These are phyloP conservation scores for Palaemon carinicauda DNA, from an alignment of 1,140 invertebrate genomes.

Conservation along the genomic window DNA sequence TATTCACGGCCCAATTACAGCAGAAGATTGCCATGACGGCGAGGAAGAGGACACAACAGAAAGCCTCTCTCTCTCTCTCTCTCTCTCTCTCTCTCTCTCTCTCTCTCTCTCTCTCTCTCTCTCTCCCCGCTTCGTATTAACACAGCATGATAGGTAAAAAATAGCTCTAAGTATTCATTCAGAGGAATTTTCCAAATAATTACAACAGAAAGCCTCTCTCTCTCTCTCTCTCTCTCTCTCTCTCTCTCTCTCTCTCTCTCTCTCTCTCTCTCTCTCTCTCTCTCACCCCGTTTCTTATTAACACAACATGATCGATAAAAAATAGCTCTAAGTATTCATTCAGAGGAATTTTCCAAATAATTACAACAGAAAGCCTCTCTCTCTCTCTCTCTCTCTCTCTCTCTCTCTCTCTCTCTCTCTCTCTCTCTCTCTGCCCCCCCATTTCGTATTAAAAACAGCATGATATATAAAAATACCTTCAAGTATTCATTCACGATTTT, in stretches of 20 bases:
- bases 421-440: too few species aligned
- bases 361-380: too few species aligned
- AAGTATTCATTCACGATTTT: too few species aligned
- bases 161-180: background rate
- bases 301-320: too few species aligned
- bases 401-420: too few species aligned
- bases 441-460: too few species aligned
- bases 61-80: background rate
- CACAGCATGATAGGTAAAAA: background rate
- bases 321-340: background rate
- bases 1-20: too few species aligned
- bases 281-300: background rate
- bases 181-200: background rate
- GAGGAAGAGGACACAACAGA: background rate
- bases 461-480: too few species aligned
- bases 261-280: slow-evolving; percentile 11
- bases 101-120: background rate
- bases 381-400: too few species aligned
- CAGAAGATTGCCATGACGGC: too few species aligned
- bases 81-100: background rate
- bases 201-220: background rate
- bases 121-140: background rate
- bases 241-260: slow-evolving; percentile 24
- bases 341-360: too few species aligned
- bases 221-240: slow-evolving; percentile 18